A percentile compares a stretch with the other conserved stretches of the same genome.
Conservation (phyloP, 2,888 invertebrate species). For the Apotomis capreana region DNA sequence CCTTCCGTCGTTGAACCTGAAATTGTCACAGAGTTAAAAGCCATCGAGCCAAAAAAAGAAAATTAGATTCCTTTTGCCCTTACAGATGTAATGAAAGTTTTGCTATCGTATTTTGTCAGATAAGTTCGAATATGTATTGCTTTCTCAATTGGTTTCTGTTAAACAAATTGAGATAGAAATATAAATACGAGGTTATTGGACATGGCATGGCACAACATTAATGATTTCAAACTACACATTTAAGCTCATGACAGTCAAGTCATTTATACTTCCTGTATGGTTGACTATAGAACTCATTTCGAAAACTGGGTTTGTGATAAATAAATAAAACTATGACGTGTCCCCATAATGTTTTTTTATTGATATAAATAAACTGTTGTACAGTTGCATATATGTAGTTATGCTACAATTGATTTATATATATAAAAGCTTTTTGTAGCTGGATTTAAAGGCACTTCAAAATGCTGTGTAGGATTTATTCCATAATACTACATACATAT, state of each 20-base stretch:
- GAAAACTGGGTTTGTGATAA: not conserved
- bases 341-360: slow-evolving; percentile 23
- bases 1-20: slow-evolving; percentile 49
- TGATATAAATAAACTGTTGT: slow-evolving; percentile 10
- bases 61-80: no score
- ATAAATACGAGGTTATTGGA: no score
- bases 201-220: no score
- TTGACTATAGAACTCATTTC: not conserved
- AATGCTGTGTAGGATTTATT: not conserved
- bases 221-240: no score
- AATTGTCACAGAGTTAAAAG: slow-evolving; percentile 45
- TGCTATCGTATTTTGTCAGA: no score
- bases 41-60: slow-evolving; percentile 12
- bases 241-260: no score
- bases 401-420: not conserved
- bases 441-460: slow-evolving; percentile 19
- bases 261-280: no score
- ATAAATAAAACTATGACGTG: not conserved
- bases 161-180: no score
- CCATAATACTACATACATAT: no score
- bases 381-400: not conserved
- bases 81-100: no score
- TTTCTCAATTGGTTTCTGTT: no score
- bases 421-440: not conserved
- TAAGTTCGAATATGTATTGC: no score